Conservation (phyloP, 2,797 vertebrate species). For the Carapus acus region DNA sequence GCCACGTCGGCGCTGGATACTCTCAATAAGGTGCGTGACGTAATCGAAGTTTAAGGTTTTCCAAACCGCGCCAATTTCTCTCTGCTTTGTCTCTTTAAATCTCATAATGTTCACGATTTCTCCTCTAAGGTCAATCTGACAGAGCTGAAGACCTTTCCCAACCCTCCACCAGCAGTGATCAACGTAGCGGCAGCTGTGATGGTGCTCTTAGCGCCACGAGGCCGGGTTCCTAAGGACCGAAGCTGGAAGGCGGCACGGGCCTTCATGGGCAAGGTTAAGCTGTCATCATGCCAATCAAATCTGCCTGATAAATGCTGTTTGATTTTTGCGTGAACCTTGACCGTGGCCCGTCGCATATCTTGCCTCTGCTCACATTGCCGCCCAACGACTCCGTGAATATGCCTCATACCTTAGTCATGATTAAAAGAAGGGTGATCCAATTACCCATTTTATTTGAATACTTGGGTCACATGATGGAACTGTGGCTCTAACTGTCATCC, state of each 20-base stretch:
- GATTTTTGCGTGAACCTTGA: slow-evolving; percentile 69
- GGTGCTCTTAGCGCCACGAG: slow-evolving; percentile 74
- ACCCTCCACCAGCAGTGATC: slow-evolving; percentile 74
- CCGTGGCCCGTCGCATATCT: slow-evolving; percentile 46
- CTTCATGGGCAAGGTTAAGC: slow-evolving; percentile 84
- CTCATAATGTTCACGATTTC: slow-evolving; percentile 15
- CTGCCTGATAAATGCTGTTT: slow-evolving; percentile 69
- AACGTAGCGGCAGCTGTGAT: slow-evolving; percentile 80
- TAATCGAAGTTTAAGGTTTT: slow-evolving; percentile 2
- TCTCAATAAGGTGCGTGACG: slow-evolving; percentile 77
- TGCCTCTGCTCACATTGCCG: slow-evolving; percentile 46
- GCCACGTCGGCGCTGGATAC: slow-evolving; percentile 77
- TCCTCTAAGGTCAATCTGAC: slow-evolving; percentile 77
- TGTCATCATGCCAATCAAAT: slow-evolving; percentile 60
- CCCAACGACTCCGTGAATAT: slow-evolving; percentile 60
- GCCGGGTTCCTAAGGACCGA: slow-evolving; percentile 75
- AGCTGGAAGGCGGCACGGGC: slow-evolving; percentile 79
- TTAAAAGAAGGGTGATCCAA: slow-evolving; percentile 10
- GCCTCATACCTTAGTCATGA: slow-evolving; percentile 14
- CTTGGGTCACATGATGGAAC: neutral
- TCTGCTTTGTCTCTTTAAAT: neutral
- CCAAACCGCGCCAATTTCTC: neutral
- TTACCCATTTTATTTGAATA: slow-evolving; percentile 7
- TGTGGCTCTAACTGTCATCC: too few relatives aligned
- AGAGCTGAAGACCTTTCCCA: slow-evolving; percentile 83